Evolutionary conservation across 2,888 invertebrate genomes (phyloP), one percentile per base, ranked within the genome.

Genomic region (Anthrax anthrax): DNA sequence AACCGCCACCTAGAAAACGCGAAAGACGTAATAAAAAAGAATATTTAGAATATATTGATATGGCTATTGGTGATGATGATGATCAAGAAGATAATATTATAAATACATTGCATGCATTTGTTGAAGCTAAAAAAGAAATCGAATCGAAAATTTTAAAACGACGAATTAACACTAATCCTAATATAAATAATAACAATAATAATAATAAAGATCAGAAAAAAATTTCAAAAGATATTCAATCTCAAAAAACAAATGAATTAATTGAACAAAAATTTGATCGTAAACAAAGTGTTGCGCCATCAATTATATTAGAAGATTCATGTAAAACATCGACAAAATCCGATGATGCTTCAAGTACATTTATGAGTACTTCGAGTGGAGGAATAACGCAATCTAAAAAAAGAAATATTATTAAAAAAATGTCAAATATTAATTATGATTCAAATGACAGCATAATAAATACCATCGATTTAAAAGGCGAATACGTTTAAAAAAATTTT

Each of bases 91-190:
- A 66, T 14, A 66, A 66, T 47, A 56, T 66, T 16, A 43, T 66
- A 47, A 63, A 64, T 38, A 59, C 65, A 34, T 48, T 66, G 43
- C 58, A 59, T 55, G 52, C 61, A 0, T 64, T 66, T 42, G 55
- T 66, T 2, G 66, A 66, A 56, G 64, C 66, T 1, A 65, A 64
- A 49, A 58, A 59, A 17, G 64, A 66, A 39, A 50, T 66, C 23
- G 66, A 66, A 49, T 17, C 42, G 17, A 32, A 42, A 42, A 18
- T 46, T 12, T 40, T 34, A 51, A 42, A 17, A 12, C 9, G 13
- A 12, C 3, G 3, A 32, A 32, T 5, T 32, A 32, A 32, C 12
- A n/a, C n/a, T n/a, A n/a, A n/a, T n/a, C n/a, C n/a, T n/a, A n/a
- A n/a, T n/a, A n/a, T n/a, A n/a, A n/a, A n/a, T n/a, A n/a, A n/a